Evolutionary conservation across 2,888 invertebrate genomes (phyloP).

Genomic region (Rhaphigaster nebulosa): DNA sequence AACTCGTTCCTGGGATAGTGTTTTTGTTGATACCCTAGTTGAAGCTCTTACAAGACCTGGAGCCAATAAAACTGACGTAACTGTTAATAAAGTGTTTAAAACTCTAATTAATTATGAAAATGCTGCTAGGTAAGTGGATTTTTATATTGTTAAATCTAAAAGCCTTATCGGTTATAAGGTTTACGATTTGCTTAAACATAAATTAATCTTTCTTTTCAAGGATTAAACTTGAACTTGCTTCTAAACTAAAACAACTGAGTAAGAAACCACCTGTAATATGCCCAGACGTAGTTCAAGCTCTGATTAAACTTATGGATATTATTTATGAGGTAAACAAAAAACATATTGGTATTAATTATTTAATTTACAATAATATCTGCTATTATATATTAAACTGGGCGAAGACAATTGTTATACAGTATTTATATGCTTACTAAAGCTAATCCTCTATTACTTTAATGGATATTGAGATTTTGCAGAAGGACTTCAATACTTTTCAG

Average conservation of each 20-base stretch:
- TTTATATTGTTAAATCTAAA: background rate
- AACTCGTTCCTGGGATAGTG: slow-evolving; percentile 57
- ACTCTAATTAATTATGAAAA: slow-evolving; percentile 60
- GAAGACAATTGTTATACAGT: too few species aligned
- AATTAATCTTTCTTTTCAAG: slow-evolving; percentile 40
- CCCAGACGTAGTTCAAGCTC: slow-evolving; percentile 49
- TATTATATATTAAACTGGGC: too few species aligned
- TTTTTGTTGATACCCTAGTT: slow-evolving; percentile 55
- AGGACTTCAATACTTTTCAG: too few species aligned
- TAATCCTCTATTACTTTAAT: too few species aligned
- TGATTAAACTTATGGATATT: slow-evolving; percentile 60
- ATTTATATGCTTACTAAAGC: too few species aligned
- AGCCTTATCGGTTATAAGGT: background rate
- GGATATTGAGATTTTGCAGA: too few species aligned
- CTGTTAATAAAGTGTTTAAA: slow-evolving; percentile 61
- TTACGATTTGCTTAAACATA: background rate
- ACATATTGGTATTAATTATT: background rate
- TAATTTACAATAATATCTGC: background rate
- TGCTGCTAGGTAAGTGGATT: slow-evolving; percentile 58
- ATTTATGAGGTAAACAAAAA: slow-evolving; percentile 58
- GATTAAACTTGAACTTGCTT: slow-evolving; percentile 60
- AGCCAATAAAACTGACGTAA: slow-evolving; percentile 42
- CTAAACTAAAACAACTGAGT: slow-evolving; percentile 48
- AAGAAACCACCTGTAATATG: slow-evolving; percentile 59
- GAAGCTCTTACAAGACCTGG: slow-evolving; percentile 55